Conservation (phyloP, 1,140 invertebrate genomes). For the Littorina saxatilis region DNA sequence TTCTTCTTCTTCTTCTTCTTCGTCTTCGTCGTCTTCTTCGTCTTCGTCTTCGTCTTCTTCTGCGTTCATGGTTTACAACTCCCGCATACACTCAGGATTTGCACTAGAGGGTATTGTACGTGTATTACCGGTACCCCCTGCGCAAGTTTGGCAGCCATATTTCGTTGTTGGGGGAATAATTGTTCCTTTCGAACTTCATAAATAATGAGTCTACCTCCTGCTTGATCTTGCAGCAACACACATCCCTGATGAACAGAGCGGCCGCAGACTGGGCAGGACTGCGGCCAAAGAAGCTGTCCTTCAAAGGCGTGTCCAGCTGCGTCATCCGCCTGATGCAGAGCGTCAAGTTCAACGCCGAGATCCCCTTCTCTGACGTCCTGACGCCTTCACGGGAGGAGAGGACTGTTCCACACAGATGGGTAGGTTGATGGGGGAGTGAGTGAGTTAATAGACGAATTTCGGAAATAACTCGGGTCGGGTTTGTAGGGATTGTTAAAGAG, state of each 20-base stretch:
- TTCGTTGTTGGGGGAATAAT: no score
- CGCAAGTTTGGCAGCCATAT: no score
- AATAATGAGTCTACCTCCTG: no score
- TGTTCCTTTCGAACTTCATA: no score
- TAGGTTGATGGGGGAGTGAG: no score
- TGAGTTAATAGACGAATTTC: no score
- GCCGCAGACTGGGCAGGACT: constrained; percentile 51
- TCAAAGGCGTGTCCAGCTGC: constrained; percentile 94
- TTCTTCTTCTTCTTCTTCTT: neutral
- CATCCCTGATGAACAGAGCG: constrained; percentile 41
- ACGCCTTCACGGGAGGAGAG: constrained; percentile 79
- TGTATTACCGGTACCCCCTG: no score
- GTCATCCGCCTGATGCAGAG: constrained; percentile 92
- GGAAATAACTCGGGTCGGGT: no score
- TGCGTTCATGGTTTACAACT: no score
- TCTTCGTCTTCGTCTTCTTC: neutral
- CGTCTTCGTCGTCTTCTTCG: neutral
- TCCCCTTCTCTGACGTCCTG: constrained; percentile 91
- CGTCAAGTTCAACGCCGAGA: constrained; percentile 94
- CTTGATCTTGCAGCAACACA: constrained; percentile 60
- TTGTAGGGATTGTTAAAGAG: no score
- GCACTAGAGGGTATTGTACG: no score
- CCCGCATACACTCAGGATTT: no score
- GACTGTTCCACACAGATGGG: neutral
- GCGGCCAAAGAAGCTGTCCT: constrained; percentile 85